These are phyloP conservation scores for Tetranychus truncatus DNA, from an alignment of 2,888 invertebrate genomes.

Conservation along the genomic window DNA sequence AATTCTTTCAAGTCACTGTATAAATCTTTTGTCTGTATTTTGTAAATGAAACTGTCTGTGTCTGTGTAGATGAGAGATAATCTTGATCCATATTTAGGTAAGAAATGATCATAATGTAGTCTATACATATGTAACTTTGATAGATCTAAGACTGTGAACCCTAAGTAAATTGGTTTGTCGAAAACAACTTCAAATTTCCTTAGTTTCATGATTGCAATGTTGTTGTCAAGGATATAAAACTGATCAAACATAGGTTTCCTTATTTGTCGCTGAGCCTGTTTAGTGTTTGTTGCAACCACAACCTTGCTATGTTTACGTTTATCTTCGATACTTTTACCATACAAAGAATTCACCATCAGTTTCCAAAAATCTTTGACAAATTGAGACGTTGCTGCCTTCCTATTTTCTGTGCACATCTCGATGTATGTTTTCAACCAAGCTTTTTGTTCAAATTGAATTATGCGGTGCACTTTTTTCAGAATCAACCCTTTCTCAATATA, in stretches of 20 bases:
- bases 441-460: too few relatives aligned
- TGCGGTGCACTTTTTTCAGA: too few relatives aligned
- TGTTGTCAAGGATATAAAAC: slow-evolving; percentile 10
- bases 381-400: too few relatives aligned
- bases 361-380: too few relatives aligned
- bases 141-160: slow-evolving; percentile 28
- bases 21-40: slow-evolving; percentile 28
- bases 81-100: slow-evolving; percentile 27
- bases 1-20: slow-evolving; percentile 27
- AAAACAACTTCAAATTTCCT: slow-evolving; percentile 20
- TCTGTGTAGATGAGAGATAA: slow-evolving; percentile 29
- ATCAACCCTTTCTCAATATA: too few relatives aligned
- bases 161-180: slow-evolving; percentile 28
- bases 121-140: slow-evolving; percentile 29
- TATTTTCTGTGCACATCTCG: too few relatives aligned
- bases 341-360: too few relatives aligned
- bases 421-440: too few relatives aligned
- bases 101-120: slow-evolving; percentile 26
- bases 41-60: slow-evolving; percentile 29
- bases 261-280: too few relatives aligned
- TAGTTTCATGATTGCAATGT: slow-evolving; percentile 11
- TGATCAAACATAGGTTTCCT: slow-evolving; percentile 19
- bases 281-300: too few relatives aligned
- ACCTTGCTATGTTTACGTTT: too few relatives aligned
- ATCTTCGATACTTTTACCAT: too few relatives aligned